phyloP scores from a whole-genome alignment of 2,797 vertebrate species.

The Morelia viridis region DNA sequence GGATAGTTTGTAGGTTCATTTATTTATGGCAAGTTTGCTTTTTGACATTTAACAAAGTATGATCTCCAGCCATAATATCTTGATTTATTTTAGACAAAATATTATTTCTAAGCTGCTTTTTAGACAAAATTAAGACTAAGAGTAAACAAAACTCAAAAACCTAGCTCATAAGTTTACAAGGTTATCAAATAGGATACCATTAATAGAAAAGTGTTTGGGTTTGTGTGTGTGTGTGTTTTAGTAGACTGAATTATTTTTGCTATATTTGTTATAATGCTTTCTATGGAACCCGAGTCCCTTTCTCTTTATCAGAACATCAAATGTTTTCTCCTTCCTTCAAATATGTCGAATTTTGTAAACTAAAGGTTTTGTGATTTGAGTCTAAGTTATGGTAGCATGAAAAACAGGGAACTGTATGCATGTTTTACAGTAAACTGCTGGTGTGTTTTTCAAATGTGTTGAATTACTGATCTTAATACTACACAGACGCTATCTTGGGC shows the following conservation, averaged over 20 bases:
- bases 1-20: neutral
- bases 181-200: constrained; percentile 66
- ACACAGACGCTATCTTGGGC: constrained; percentile 27
- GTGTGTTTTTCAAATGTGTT: constrained; percentile 31
- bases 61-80: neutral
- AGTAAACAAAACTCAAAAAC: constrained; percentile 62
- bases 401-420: constrained; percentile 38
- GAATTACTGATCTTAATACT: constrained; percentile 33
- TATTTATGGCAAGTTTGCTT: neutral
- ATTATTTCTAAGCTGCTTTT: constrained; percentile 49
- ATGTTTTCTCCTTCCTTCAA: constrained; percentile 14
- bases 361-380: constrained; percentile 39
- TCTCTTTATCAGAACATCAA: constrained; percentile 35
- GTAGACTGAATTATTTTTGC: constrained; percentile 49
- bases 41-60: neutral
- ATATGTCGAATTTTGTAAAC: neutral
- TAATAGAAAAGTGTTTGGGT: constrained; percentile 67
- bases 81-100: constrained; percentile 39
- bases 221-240: constrained; percentile 55
- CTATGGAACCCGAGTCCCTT: constrained; percentile 23
- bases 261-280: constrained; percentile 45
- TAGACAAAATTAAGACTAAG: constrained; percentile 24
- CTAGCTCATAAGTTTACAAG: constrained; percentile 26
- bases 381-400: constrained; percentile 17
- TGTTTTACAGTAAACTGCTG: constrained; percentile 40